Conservation (phyloP, 2,888 invertebrate species). For the Lasioglossum leucozonium region DNA sequence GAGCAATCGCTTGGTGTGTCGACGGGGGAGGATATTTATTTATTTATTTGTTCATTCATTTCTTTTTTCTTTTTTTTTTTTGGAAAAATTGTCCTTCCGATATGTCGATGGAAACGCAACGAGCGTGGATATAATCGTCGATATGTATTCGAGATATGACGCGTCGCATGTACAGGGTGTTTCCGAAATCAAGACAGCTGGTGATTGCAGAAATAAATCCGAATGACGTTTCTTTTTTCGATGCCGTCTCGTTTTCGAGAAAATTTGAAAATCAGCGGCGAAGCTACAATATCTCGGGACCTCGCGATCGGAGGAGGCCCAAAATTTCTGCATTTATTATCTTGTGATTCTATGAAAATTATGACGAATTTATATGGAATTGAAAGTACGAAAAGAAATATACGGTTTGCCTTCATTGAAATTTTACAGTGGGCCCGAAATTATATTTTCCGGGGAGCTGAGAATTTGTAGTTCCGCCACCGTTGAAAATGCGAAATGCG, state of each 20-base stretch:
- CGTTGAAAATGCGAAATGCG: background rate
- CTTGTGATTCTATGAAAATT: too few relatives aligned
- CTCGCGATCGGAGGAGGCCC: too few relatives aligned
- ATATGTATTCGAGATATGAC: conserved; percentile 44
- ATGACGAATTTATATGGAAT: too few relatives aligned
- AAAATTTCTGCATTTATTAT: too few relatives aligned
- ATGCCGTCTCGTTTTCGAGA: background rate
- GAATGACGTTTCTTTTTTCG: background rate
- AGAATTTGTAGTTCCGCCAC: too few relatives aligned
- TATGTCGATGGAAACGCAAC: conserved; percentile 46
- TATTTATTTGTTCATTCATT: background rate
- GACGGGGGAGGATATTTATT: background rate
- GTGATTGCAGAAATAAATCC: background rate
- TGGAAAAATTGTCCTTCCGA: conserved; percentile 22
- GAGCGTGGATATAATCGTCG: conserved; percentile 15
- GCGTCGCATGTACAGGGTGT: background rate
- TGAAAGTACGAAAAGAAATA: too few relatives aligned
- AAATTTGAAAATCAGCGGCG: too few relatives aligned
- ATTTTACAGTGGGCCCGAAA: too few relatives aligned
- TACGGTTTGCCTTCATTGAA: too few relatives aligned
- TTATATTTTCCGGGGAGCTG: too few relatives aligned
- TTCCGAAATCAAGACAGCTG: background rate
- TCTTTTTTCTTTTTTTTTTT: background rate
- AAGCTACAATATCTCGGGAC: too few relatives aligned
- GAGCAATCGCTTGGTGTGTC: background rate